Evolutionary conservation across 2,888 invertebrate species (phyloP), one percentile per base, ranked within the genome.

Genomic region (Chirona hameri): DNA sequence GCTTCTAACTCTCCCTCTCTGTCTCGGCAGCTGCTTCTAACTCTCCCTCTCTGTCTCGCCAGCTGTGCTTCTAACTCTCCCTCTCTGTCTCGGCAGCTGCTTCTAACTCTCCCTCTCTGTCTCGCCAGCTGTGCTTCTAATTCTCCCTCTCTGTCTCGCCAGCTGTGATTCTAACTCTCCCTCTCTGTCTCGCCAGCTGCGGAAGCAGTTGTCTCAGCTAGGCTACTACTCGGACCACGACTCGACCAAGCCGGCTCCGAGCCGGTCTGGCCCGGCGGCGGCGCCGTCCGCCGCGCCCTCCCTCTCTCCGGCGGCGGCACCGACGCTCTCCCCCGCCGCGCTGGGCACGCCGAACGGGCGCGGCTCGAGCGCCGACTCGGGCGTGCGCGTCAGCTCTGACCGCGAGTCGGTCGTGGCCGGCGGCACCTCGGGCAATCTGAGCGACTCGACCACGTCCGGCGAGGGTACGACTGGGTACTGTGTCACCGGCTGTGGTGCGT

Each of bases 151-250:
- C n/a, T n/a, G n/a, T n/a, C n/a, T n/a, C n/a, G n/a, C n/a, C n/a
- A n/a, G n/a, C n/a, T n/a, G n/a, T n/a, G n/a, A n/a, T n/a, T n/a
- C n/a, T n/a, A n/a, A n/a, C n/a, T 39, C 39, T 39, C 39, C 7
- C 39, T 39, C 39, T 39, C 39, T 39, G 39, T 65, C n/a, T 12
- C 65, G 27, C 14, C 76, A 76, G 76, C 93, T 93, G 83, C 90
- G 93, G 81, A 90, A 93, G 84, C 95, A 95, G 87, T 89, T 95
- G 82, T 91, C 86, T 81, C 86, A 86, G 85, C 86, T 86, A 90
- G 94, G 94, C 18, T 95, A 95, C 87, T 90, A 95, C 83, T 94
- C 95, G 48, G 95, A 95, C 88, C 95, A 95, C 86, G 95, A 95
- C 89, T 82, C 83, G 65, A 84, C 85, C 60, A 84, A 84, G 79